phyloP scores from a whole-genome alignment of 1,140 invertebrate genomes.

The Drosophila oshimai region DNA sequence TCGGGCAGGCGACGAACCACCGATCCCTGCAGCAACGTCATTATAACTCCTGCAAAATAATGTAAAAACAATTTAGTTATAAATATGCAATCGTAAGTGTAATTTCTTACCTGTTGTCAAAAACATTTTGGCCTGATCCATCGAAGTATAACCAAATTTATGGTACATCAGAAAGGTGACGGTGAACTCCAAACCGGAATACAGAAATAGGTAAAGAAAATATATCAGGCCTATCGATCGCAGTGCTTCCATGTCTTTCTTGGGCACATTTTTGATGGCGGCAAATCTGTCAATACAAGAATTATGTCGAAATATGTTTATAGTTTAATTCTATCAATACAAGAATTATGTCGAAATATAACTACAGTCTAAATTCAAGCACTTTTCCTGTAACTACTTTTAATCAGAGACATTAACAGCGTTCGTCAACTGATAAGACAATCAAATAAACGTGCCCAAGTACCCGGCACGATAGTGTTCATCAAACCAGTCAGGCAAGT shows the following conservation, averaged over 20 bases:
- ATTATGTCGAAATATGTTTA: conserved; percentile 5
- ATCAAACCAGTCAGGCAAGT: conserved; percentile 33
- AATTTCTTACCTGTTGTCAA: conserved; percentile 90
- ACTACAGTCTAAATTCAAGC: conserved; percentile 71
- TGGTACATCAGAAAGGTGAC: conserved; percentile 98
- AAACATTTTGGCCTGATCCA: conserved; percentile 99
- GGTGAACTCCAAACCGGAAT: conserved; percentile 98
- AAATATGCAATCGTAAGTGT: no score
- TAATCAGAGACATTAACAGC: conserved; percentile 5
- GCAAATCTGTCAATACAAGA: conserved; percentile 84
- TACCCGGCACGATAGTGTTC: conserved; percentile 29
- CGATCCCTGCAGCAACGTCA: conserved; percentile 96
- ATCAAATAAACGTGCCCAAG: conserved; percentile 25
- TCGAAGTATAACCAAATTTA: conserved; percentile 94
- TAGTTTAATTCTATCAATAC: conserved; percentile 85
- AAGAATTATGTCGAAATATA: conserved; percentile 2
- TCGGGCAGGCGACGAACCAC: conserved; percentile 91
- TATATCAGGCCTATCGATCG: conserved; percentile 92
- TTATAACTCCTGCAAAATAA: conserved; percentile 85
- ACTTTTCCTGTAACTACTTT: conserved; percentile 1
- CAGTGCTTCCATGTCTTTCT: conserved; percentile 86
- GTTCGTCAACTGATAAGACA: conserved; percentile 39
- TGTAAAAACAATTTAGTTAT: not conserved
- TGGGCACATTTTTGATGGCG: conserved; percentile 85
- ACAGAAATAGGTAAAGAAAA: conserved; percentile 98